These are phyloP conservation scores for Tiliacea citrago DNA, from an alignment of 2,888 invertebrate species.

Conservation along the genomic window DNA sequence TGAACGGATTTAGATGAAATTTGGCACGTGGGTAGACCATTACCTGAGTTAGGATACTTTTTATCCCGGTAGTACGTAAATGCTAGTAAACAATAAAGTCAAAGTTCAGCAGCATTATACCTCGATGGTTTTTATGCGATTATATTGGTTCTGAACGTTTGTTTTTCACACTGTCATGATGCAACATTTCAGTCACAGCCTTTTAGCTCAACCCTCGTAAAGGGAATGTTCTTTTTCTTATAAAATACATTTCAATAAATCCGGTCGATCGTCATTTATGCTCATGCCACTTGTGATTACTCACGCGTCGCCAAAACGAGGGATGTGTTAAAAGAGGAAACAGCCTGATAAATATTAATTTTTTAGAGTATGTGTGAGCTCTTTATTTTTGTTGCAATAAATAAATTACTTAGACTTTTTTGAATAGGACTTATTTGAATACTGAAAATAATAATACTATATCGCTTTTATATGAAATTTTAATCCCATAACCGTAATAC, in stretches of 20 bases:
- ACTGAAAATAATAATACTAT: background rate
- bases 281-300: constrained; percentile 43
- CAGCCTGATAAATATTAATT: constrained; percentile 15
- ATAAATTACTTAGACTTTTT: constrained; percentile 7
- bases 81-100: too few species aligned
- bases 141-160: constrained; percentile 2
- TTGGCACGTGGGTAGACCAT: too few species aligned
- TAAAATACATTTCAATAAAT: constrained; percentile 34
- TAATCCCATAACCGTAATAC: background rate
- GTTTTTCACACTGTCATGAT: constrained; percentile 7
- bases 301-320: constrained; percentile 30
- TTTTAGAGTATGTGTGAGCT: background rate
- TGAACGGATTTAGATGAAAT: too few species aligned
- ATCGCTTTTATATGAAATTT: background rate
- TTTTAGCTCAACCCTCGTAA: constrained; percentile 1
- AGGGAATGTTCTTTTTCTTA: constrained; percentile 5
- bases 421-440: background rate
- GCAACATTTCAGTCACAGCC: constrained; percentile 1
- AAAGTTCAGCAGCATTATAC: background rate
- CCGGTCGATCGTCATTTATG: constrained; percentile 32
- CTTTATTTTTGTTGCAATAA: background rate
- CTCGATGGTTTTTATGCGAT: background rate
- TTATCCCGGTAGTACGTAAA: too few species aligned
- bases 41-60: too few species aligned
- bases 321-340: constrained; percentile 35